These are phyloP conservation scores for Tipula vernalis DNA, from an alignment of 2,888 invertebrate genomes.

Conservation along the genomic window DNA sequence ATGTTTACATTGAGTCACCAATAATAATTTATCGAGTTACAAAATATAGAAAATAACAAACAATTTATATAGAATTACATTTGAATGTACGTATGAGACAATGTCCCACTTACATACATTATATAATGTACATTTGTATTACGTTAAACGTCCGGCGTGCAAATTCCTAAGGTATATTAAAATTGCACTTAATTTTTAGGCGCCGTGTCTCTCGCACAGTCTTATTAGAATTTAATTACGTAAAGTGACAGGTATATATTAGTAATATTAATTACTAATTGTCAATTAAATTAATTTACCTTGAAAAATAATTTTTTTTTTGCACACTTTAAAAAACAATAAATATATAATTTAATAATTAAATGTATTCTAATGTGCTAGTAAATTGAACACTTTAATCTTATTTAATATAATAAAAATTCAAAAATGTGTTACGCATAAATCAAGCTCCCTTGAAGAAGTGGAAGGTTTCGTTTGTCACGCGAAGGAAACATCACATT, in stretches of 20 bases:
- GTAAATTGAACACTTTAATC: not conserved
- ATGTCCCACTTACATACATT: not conserved
- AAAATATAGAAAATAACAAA: no score
- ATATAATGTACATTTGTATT: not conserved
- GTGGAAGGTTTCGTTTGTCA: not conserved
- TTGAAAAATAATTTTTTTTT: not conserved
- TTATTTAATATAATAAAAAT: not conserved
- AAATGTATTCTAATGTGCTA: not conserved
- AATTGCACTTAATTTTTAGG: not conserved
- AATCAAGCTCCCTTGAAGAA: not conserved
- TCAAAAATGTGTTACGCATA: not conserved
- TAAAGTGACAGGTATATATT: not conserved
- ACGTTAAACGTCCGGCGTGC: not conserved
- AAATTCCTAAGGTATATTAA: not conserved
- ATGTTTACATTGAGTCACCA: not conserved
- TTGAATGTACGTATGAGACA: not conserved
- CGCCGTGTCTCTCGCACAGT: not conserved
- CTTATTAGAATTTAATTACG: not conserved
- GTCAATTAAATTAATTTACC: not conserved
- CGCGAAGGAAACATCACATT: not conserved
- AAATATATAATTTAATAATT: not conserved
- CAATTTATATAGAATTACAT: not conserved
- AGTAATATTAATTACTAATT: not conserved
- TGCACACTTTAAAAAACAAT: not conserved
- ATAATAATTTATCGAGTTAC: no score